Base-by-base conservation (phyloP, 2,888 invertebrate species). In the Epistrophe grossulariae region DNA sequence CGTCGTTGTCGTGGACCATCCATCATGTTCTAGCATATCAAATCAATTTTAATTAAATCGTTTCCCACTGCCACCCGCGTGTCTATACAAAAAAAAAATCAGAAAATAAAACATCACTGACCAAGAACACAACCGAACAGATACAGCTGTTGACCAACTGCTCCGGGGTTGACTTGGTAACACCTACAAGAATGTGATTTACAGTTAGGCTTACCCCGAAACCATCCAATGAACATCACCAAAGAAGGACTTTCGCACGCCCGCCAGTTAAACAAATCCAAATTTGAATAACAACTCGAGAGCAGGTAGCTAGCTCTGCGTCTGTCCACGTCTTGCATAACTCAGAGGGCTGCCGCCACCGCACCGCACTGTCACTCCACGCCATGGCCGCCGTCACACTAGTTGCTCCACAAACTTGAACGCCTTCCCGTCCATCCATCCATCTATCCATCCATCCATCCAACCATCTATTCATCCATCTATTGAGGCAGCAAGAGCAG, bases 131-230 rank as follows among this genome's bases (percentile, higher is more conserved):
- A n/a, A n/a, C n/a, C 38, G 15, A 45, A 64, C 68, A 50, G 79
- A 71, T 71, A 74, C 79, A 79, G 78, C 79, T 79, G 87, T 72
- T 83, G 83, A 83, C 87, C 87, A 83, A 83, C 52, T 79, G 79
- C 87, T 83, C n/a, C 60, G 13, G 71, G 79, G 71, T 79, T 71
- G 83, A 76, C 64, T 55, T 68, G 59, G 79, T 71, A 87, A 87
- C 87, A 87, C 87, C 83, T 87, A 79, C 87, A 87, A 83, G 87
- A 87, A 87, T 87, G 87, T 87, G 87, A 82, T 82, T 87, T 87
- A 87, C 87, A 87, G 87, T 87, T 87, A 87, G 74, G 79, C 82
- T 82, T 70, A 70, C 73, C 85, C 85, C 78, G 73, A 82, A 87
- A 79, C 87, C 76, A 87, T 85, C 74, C 78, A 68, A 73, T 31